A percentile compares a stretch with the other conserved stretches of the same genome.
Evolutionary conservation across 1,140 invertebrate genomes (phyloP).

Genomic region (Helicoverpa armigera): DNA sequence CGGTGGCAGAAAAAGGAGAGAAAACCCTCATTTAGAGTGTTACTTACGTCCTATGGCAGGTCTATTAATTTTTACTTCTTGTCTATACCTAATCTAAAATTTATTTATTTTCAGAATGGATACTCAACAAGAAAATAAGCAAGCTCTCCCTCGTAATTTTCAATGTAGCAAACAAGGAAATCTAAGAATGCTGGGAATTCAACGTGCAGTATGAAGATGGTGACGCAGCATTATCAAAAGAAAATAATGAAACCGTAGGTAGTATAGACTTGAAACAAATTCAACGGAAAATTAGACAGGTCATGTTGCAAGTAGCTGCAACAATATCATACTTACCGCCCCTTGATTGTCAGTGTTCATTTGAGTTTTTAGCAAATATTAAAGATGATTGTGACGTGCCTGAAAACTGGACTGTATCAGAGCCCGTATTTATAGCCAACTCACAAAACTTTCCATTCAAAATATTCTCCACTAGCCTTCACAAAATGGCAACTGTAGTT

Average conservation of each 20-base stretch:
- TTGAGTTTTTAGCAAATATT: slow-evolving; percentile 95
- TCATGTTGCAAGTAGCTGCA: slow-evolving; percentile 95
- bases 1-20: no score
- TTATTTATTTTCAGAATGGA: slow-evolving; percentile 92
- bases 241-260: slow-evolving; percentile 85
- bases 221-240: slow-evolving; percentile 82
- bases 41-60: no score
- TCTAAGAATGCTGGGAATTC: slow-evolving; percentile 99
- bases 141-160: slow-evolving; percentile 97
- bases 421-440: slow-evolving; percentile 95
- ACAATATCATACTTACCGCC: slow-evolving; percentile 92
- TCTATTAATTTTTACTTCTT: no score
- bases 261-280: slow-evolving; percentile 94
- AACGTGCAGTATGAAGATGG: slow-evolving; percentile 93
- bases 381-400: slow-evolving; percentile 95
- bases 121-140: slow-evolving; percentile 93
- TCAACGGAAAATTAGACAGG: slow-evolving; percentile 96
- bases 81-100: no score
- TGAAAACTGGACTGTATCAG: slow-evolving; percentile 95
- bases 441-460: slow-evolving; percentile 97
- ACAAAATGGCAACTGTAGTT: slow-evolving; percentile 95
- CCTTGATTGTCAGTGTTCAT: slow-evolving; percentile 92
- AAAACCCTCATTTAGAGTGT: no score
- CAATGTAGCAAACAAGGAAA: slow-evolving; percentile 96
- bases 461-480: slow-evolving; percentile 97